These are phyloP conservation scores for Zaprionus vittiger DNA, from an alignment of 1,140 invertebrate genomes.

Conservation along the genomic window DNA sequence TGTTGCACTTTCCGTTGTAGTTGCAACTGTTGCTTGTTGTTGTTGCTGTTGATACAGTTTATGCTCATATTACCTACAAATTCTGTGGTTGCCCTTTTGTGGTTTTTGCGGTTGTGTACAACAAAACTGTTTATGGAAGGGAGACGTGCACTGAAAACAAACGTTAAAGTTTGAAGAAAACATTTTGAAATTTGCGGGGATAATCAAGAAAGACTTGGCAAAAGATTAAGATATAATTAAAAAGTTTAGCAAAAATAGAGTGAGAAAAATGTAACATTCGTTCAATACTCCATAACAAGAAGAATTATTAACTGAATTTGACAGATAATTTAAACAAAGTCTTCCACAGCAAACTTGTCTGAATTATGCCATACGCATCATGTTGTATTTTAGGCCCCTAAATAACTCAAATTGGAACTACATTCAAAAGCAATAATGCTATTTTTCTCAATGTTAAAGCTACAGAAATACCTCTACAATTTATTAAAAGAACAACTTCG, in stretches of 20 bases:
- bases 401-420: too few species aligned
- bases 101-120: slow-evolving; percentile 19
- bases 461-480: not conserved
- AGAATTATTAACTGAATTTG: too few species aligned
- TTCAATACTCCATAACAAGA: too few species aligned
- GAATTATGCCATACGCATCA: too few species aligned
- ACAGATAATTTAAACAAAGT: too few species aligned
- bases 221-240: not conserved
- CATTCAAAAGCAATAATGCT: too few species aligned
- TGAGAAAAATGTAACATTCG: too few species aligned
- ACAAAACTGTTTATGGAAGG: not conserved
- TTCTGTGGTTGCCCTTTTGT: slow-evolving; percentile 41
- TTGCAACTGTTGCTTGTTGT: slow-evolving; percentile 7
- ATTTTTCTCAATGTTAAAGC: not conserved
- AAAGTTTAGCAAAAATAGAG: too few species aligned
- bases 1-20: slow-evolving; percentile 38
- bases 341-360: too few species aligned
- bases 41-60: slow-evolving; percentile 29
- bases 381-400: too few species aligned
- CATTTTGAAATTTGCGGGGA: not conserved
- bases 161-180: not conserved
- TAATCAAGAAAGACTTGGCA: not conserved
- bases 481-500: not conserved
- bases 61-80: slow-evolving; percentile 13
- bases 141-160: not conserved